These are phyloP conservation scores for Coregonus suidteri DNA, from an alignment of 2,797 vertebrate genomes.

Conservation along the genomic window DNA sequence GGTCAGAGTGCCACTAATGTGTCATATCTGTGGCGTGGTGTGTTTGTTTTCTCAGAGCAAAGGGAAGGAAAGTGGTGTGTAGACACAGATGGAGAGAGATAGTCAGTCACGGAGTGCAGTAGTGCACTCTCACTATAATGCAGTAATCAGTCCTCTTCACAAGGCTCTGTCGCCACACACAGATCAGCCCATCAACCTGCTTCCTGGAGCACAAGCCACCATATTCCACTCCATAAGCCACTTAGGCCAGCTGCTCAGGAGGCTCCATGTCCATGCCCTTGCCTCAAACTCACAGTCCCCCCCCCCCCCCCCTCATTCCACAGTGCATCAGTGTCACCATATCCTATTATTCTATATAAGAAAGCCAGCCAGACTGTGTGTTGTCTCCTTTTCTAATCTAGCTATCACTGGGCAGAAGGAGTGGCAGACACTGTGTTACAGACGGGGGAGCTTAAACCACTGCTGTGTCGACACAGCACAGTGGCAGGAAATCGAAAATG, in stretches of 20 bases:
- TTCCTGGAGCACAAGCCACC: constrained; percentile 38
- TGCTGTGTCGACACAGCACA: neutral
- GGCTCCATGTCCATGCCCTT: neutral
- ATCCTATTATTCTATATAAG: too few species aligned
- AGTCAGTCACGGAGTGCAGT: neutral
- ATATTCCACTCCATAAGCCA: constrained; percentile 49
- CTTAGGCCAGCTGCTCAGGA: constrained; percentile 46
- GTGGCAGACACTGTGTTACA: too few species aligned
- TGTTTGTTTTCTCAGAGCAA: neutral
- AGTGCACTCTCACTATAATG: constrained; percentile 31
- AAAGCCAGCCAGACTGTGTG: neutral
- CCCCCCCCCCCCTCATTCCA: neutral
- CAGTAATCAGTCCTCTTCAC: constrained; percentile 54
- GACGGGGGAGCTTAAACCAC: neutral
- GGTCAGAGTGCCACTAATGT: neutral
- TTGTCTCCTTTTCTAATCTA: constrained; percentile 6
- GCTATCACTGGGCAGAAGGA: neutral
- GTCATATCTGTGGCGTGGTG: neutral
- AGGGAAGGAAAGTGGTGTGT: neutral
- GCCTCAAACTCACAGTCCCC: neutral
- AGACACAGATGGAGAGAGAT: constrained; percentile 23
- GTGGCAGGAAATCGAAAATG: constrained; percentile 4
- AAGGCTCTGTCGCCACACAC: constrained; percentile 13
- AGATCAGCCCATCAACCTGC: constrained; percentile 24
- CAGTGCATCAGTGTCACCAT: neutral